These are phyloP conservation scores for Athalia cordata DNA, from an alignment of 2,888 invertebrate genomes.

Conservation along the genomic window DNA sequence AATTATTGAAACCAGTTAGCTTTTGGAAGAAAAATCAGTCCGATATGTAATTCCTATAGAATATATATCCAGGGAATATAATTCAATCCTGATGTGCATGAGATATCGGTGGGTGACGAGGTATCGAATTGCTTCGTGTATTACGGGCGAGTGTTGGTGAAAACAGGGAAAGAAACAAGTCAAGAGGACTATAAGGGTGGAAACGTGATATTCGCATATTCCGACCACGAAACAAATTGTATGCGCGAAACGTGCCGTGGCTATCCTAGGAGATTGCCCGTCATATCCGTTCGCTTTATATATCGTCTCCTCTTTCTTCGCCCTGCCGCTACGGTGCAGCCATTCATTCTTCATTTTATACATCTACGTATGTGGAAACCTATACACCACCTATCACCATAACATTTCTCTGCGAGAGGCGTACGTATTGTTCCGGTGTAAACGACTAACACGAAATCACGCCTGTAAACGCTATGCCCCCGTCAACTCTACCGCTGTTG, in stretches of 20 bases:
- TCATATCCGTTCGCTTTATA: conserved; percentile 37
- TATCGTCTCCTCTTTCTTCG: conserved; percentile 18
- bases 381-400: conserved; percentile 16
- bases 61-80: not conserved
- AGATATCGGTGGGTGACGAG: conserved; percentile 31
- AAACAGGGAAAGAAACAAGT: conserved; percentile 38
- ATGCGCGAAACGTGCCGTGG: conserved; percentile 42
- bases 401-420: not conserved
- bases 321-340: not conserved
- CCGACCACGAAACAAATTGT: conserved; percentile 45
- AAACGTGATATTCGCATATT: conserved; percentile 44
- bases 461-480: too few species aligned
- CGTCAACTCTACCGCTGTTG: too few species aligned
- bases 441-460: not conserved
- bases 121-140: conserved; percentile 36
- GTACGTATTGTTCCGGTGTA: not conserved
- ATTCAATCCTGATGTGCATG: not conserved
- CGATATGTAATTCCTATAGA: not conserved
- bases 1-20: too few species aligned
- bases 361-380: not conserved
- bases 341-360: conserved; percentile 28
- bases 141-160: not conserved
- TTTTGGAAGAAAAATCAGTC: not conserved
- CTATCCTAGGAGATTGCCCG: conserved; percentile 44
- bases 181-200: conserved; percentile 45